Evolutionary conservation across 92 coral and sea anemone species (phyloP).

Genomic region (Ricordea florida): DNA sequence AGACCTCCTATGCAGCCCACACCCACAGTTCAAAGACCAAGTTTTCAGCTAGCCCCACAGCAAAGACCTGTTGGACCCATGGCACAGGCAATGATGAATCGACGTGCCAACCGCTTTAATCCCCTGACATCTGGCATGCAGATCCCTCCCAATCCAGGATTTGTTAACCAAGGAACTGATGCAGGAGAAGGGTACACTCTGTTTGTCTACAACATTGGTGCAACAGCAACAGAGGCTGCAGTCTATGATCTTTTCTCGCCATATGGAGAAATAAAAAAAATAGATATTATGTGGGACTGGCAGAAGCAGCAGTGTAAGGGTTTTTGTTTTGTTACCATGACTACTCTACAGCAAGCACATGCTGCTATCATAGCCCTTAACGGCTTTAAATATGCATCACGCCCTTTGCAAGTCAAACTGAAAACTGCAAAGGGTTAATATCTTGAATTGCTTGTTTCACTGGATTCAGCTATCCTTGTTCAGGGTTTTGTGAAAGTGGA

Average conservation of each 20-base stretch:
- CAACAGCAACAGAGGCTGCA: constrained; percentile 62
- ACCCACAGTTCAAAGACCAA: constrained; percentile 27
- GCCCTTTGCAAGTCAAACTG: constrained; percentile 76
- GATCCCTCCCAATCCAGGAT: constrained; percentile 44
- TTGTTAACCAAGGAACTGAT: constrained; percentile 5
- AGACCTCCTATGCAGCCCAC: constrained; percentile 55
- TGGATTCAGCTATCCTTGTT: no score
- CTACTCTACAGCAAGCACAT: constrained; percentile 66
- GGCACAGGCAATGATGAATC: constrained; percentile 64
- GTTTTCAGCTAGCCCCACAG: constrained; percentile 11
- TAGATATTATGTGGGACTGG: constrained; percentile 88
- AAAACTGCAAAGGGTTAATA: constrained; percentile 50
- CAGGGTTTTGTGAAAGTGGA: no score
- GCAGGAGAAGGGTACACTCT: constrained; percentile 48
- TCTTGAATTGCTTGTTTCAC: no score
- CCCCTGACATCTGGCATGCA: constrained; percentile 58
- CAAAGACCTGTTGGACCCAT: constrained; percentile 73
- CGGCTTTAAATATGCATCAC: constrained; percentile 56
- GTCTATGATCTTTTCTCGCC: constrained; percentile 67
- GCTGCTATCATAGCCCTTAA: constrained; percentile 66
- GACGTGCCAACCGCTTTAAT: constrained; percentile 73
- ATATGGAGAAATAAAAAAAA: constrained; percentile 68
- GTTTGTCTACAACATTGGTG: constrained; percentile 80
- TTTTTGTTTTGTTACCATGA: constrained; percentile 85
- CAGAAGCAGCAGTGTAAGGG: constrained; percentile 76